phyloP scores from a whole-genome alignment of 2,797 vertebrate genomes.

The Chrosomus eos region DNA sequence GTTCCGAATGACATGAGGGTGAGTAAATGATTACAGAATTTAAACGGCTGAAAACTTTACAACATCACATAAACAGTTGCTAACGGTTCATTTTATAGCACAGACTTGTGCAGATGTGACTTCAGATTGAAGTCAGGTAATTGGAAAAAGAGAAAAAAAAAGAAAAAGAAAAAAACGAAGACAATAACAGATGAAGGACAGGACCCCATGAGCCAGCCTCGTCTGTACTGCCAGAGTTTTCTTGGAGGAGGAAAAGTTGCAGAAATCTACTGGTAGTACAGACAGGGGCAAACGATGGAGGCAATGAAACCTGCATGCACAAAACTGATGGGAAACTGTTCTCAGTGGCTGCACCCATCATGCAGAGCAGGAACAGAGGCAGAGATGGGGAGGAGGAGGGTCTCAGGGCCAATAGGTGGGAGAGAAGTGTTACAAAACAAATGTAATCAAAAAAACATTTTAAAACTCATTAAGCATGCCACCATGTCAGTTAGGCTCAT shows the following conservation, averaged over 20 bases:
- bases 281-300: slow-evolving; percentile 58
- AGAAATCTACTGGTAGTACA: slow-evolving; percentile 75
- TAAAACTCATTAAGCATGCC: slow-evolving; percentile 66
- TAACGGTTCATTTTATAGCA: background rate
- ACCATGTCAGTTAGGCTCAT: background rate
- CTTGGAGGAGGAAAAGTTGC: slow-evolving; percentile 33
- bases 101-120: slow-evolving; percentile 1
- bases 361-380: slow-evolving; percentile 83
- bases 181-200: slow-evolving; percentile 11
- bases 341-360: slow-evolving; percentile 89
- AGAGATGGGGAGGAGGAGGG: slow-evolving; percentile 76
- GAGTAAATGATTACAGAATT: background rate
- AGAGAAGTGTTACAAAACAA: slow-evolving; percentile 60
- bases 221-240: slow-evolving; percentile 77
- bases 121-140: background rate
- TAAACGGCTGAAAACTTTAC: background rate
- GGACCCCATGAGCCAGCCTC: slow-evolving; percentile 59
- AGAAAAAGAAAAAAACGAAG: background rate
- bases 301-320: slow-evolving; percentile 88
- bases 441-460: slow-evolving; percentile 69
- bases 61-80: background rate
- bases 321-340: slow-evolving; percentile 98
- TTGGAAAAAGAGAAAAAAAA: background rate
- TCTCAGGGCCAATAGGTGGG: slow-evolving; percentile 67
- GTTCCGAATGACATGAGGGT: background rate